Evolutionary conservation across 92 coral and sea anemone species (phyloP).

Genomic region (Umimayanthus chanpuru): DNA sequence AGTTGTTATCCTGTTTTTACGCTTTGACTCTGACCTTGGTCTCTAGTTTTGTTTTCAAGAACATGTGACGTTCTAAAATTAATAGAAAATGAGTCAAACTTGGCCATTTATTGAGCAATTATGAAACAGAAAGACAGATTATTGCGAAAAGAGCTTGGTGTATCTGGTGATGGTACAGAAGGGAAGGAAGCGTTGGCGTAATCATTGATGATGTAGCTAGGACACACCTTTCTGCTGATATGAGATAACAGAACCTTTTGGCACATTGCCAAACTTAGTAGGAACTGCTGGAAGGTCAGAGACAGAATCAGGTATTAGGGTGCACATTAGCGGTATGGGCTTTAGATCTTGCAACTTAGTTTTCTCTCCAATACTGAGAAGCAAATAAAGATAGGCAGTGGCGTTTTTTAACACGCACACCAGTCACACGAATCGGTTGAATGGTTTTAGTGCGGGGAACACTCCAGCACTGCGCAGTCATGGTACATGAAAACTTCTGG

Average conservation of each 20-base stretch:
- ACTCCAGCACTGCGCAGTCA: slow-evolving; percentile 40
- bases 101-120: slow-evolving; percentile 24
- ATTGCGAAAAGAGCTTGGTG: slow-evolving; percentile 34
- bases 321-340: slow-evolving; percentile 45
- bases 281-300: slow-evolving; percentile 20
- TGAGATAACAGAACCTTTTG: slow-evolving; percentile 48
- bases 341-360: slow-evolving; percentile 8
- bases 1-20: slow-evolving; percentile 43
- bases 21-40: slow-evolving; percentile 23
- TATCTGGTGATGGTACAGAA: slow-evolving; percentile 39
- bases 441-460: slow-evolving; percentile 22
- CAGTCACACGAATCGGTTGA: background rate
- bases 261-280: slow-evolving; percentile 57
- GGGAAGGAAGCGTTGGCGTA: slow-evolving; percentile 41
- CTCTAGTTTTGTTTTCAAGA: slow-evolving; percentile 34
- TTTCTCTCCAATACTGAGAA: slow-evolving; percentile 11
- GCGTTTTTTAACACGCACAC: slow-evolving; percentile 36
- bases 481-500: slow-evolving; percentile 40
- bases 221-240: slow-evolving; percentile 67
- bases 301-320: slow-evolving; percentile 29
- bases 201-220: slow-evolving; percentile 69
- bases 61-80: slow-evolving; percentile 24
- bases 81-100: slow-evolving; percentile 35
- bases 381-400: slow-evolving; percentile 25
- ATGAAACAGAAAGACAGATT: slow-evolving; percentile 47